These are phyloP conservation scores for Plagiodera versicolora DNA, from an alignment of 2,888 invertebrate genomes.

Conservation along the genomic window DNA sequence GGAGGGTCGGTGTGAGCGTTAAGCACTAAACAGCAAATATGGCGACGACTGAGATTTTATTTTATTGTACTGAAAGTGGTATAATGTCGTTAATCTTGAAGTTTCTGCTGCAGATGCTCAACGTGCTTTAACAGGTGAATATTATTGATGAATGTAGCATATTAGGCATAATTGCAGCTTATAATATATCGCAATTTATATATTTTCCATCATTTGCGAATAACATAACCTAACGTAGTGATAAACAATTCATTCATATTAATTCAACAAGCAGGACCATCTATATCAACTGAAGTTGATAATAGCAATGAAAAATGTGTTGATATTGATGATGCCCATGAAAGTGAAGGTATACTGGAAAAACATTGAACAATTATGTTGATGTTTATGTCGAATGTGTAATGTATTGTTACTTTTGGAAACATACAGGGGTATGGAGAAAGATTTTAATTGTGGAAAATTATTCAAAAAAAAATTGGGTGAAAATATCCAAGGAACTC, in stretches of 20 bases:
- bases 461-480: slow-evolving; percentile 13
- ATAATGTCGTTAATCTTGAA: slow-evolving; percentile 2
- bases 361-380: slow-evolving; percentile 12
- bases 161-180: not conserved
- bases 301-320: slow-evolving; percentile 9
- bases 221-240: slow-evolving; percentile 6
- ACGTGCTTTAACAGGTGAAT: slow-evolving; percentile 5
- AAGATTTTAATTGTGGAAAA: slow-evolving; percentile 2
- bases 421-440: slow-evolving; percentile 9
- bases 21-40: slow-evolving; percentile 2
- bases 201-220: slow-evolving; percentile 8
- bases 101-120: slow-evolving; percentile 3
- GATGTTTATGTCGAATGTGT: slow-evolving; percentile 5
- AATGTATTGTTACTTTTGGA: slow-evolving; percentile 3
- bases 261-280: slow-evolving; percentile 6
- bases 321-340: slow-evolving; percentile 7
- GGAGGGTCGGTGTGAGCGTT: slow-evolving; percentile 2
- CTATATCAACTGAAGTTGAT: not conserved
- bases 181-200: slow-evolving; percentile 9
- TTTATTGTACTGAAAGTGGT: slow-evolving; percentile 1
- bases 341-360: slow-evolving; percentile 13
- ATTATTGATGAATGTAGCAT: slow-evolving; percentile 8
- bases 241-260: slow-evolving; percentile 3
- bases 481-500: slow-evolving; percentile 1
- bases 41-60: slow-evolving; percentile 2